Conservation (phyloP, 2,113 vertebrate genomes). For the Microtus oregoni region DNA sequence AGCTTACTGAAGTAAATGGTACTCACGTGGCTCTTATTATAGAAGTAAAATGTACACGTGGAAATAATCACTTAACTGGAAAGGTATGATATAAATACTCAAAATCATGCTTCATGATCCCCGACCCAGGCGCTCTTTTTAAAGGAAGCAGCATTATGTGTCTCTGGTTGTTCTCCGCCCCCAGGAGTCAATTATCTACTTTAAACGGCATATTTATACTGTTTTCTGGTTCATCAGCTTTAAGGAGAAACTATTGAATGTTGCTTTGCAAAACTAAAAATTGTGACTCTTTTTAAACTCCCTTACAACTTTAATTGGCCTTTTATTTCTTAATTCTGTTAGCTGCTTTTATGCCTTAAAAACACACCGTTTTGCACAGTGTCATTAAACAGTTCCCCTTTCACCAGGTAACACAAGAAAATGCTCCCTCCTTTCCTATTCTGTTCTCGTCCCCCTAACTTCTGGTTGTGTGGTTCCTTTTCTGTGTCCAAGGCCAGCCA, state of each 20-base stretch:
- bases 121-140: not conserved
- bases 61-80: constrained; percentile 60
- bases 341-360: constrained; percentile 10
- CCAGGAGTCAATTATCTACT: not conserved
- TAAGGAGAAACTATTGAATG: constrained; percentile 23
- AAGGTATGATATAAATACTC: constrained; percentile 53
- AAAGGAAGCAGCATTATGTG: constrained; percentile 2
- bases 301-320: constrained; percentile 29
- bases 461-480: constrained; percentile 27
- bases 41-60: constrained; percentile 38
- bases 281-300: not conserved
- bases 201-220: not conserved
- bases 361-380: not conserved
- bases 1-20: not conserved
- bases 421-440: not conserved
- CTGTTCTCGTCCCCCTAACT: not conserved
- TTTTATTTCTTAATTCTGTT: constrained; percentile 42
- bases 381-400: constrained; percentile 9
- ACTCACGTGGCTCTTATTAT: constrained; percentile 48
- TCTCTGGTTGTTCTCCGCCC: not conserved
- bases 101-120: constrained; percentile 40
- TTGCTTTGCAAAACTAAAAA: constrained; percentile 10
- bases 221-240: constrained; percentile 5
- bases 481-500: not conserved
- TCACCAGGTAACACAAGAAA: not conserved